Percentiles rank a stretch among this genome's conserved stretches.
Evolutionary conservation across 1,140 invertebrate species (phyloP).

Genomic region (Hyposmocoma kahamanoa): DNA sequence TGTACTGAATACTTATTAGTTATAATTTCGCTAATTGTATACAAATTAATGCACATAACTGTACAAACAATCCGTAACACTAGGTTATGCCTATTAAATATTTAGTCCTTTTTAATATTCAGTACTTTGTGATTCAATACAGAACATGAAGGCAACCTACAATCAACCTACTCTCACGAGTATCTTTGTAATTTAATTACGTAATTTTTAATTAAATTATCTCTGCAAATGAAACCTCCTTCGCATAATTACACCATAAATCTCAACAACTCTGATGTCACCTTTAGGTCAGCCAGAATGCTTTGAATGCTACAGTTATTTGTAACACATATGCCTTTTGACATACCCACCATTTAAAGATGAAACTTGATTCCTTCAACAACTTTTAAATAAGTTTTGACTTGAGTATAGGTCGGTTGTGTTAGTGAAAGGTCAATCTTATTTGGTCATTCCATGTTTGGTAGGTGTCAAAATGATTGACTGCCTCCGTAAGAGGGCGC

Average conservation of each 20-base stretch:
- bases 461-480: constrained; percentile 23
- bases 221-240: background rate
- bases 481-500: constrained; percentile 16
- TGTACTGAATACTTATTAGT: too few species aligned
- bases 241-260: constrained; percentile 18
- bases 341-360: too few species aligned
- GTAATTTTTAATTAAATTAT: background rate
- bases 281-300: constrained; percentile 10
- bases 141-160: background rate
- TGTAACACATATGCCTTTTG: too few species aligned
- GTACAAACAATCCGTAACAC: too few species aligned
- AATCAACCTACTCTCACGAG: background rate
- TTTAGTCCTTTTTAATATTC: too few species aligned
- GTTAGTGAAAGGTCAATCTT: constrained; percentile 9
- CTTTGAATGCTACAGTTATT: background rate
- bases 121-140: background rate
- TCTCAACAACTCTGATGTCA: constrained; percentile 18
- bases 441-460: constrained; percentile 11
- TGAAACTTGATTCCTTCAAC: too few species aligned
- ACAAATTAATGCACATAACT: too few species aligned
- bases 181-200: background rate
- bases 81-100: too few species aligned
- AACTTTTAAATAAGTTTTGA: too few species aligned
- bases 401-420: too few species aligned
- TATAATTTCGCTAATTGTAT: too few species aligned